Conservation (phyloP, 2,888 invertebrate species). For the Oligia strigilis region DNA sequence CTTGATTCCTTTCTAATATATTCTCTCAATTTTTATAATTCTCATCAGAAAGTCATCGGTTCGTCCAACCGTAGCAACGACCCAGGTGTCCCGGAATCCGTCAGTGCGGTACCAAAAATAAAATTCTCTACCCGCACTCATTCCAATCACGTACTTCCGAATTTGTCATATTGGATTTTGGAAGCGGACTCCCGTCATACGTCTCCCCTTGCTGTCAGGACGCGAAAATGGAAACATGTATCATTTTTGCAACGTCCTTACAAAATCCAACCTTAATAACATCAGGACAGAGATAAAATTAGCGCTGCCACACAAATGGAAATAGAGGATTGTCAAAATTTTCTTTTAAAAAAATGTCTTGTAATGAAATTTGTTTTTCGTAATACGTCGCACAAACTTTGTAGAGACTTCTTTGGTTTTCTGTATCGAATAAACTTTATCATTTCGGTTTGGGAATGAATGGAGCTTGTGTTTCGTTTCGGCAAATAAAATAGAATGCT, state of each 20-base stretch:
- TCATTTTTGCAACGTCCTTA: slow-evolving; percentile 73
- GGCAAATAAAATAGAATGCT: slow-evolving; percentile 41
- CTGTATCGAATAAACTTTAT: slow-evolving; percentile 62
- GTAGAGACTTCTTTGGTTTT: slow-evolving; percentile 56
- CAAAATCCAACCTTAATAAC: slow-evolving; percentile 71
- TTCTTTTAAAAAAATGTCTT: slow-evolving; percentile 69
- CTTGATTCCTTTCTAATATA: slow-evolving; percentile 63
- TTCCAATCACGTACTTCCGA: slow-evolving; percentile 90
- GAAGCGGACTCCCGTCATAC: slow-evolving; percentile 85
- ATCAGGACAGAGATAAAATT: slow-evolving; percentile 64
- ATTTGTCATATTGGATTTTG: slow-evolving; percentile 91
- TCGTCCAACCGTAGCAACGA: slow-evolving; percentile 72
- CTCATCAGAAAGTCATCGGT: slow-evolving; percentile 78
- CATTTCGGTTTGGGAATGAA: slow-evolving; percentile 46
- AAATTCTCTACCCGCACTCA: slow-evolving; percentile 82
- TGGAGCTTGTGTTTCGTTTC: slow-evolving; percentile 28
- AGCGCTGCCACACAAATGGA: slow-evolving; percentile 59
- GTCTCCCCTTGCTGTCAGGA: slow-evolving; percentile 86
- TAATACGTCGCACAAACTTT: slow-evolving; percentile 70
- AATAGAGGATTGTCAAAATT: slow-evolving; percentile 69
- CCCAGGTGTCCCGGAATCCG: slow-evolving; percentile 77
- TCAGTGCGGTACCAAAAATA: slow-evolving; percentile 80
- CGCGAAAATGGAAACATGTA: slow-evolving; percentile 89
- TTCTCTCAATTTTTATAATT: slow-evolving; percentile 66
- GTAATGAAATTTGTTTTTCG: slow-evolving; percentile 77